These are phyloP conservation scores for Poecilia picta DNA, from an alignment of 2,797 vertebrate species.

Conservation along the genomic window DNA sequence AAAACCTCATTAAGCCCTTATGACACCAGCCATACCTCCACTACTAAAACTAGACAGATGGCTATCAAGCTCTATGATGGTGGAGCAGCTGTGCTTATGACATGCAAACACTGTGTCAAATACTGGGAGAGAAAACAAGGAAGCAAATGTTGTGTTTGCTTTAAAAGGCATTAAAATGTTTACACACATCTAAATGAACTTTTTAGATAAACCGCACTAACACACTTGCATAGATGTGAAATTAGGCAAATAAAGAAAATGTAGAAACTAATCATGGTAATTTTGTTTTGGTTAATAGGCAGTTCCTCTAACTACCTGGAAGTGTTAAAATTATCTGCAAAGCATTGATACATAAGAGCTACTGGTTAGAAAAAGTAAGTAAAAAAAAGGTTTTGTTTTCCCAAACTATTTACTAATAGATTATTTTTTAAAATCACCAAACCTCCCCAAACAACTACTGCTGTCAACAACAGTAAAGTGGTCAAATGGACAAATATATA, in stretches of 20 bases:
- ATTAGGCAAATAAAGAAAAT: neutral
- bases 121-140: constrained; percentile 37
- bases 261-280: neutral
- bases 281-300: neutral
- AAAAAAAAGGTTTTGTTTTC: neutral
- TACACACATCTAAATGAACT: constrained; percentile 6
- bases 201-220: neutral
- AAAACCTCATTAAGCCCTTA: constrained; percentile 75
- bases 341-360: neutral
- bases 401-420: neutral
- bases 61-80: constrained; percentile 72
- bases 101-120: constrained; percentile 23
- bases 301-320: too few relatives aligned
- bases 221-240: neutral
- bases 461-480: neutral
- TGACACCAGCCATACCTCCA: constrained; percentile 65
- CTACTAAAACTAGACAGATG: constrained; percentile 72
- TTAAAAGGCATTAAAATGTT: constrained; percentile 33
- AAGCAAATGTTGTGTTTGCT: constrained; percentile 40
- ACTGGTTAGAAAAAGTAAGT: neutral
- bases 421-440: neutral
- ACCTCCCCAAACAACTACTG: neutral
- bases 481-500: neutral
- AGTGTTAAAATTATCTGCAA: neutral
- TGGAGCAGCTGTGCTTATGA: constrained; percentile 68